Base-by-base conservation (phyloP, 92 coral and sea anemone species). In the Desmophyllum pertusum region DNA sequence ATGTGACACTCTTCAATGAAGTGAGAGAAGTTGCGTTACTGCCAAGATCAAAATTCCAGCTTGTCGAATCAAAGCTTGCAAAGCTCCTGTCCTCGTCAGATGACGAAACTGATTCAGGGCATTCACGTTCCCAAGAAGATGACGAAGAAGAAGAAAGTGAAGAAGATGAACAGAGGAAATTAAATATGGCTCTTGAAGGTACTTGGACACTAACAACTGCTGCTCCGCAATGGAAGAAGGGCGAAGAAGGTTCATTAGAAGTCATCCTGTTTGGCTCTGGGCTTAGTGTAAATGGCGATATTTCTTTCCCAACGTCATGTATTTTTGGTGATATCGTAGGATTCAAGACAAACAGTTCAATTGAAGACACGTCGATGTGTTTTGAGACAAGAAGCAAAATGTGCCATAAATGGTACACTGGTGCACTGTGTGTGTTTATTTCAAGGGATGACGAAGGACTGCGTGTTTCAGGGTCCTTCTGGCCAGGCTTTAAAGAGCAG, bases 21-120 rank as follows among this genome's bases (percentile, higher is more conserved):
- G 77, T 72, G 36, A 72, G 42, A 27, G 33, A 40, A 41, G 77
- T 72, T 42, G 51, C 77, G n/a, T 72, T 72, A 23, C 53, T 72
- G 33, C 77, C 77, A 19, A 72, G 77, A 72, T 72, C 77, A 72
- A 72, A 72, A 46, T 72, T 72, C 57, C 77, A 43, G 57, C 51
- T 40, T 4, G 52, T 15, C 21, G 51, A 72, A 40, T 36, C 77
- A 41, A 27, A 72, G 10, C 53, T 72, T 27, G 77, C 77, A 13
- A 42, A 72, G 37, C 77, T 72, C n/a, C 37, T 72, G 6, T 72
- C 73, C 25, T 17, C 77, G n/a, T 41, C 53, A 72, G 36, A 72
- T 40, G 57, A 25, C 14, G 77, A 46, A 13, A 25, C 2, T 7
- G 53, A 21, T 29, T 41, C 57, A 41, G 38, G 18, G 18, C 46